Evolutionary conservation across 2,888 invertebrate genomes (phyloP).

Genomic region (Campoplex nolae): DNA sequence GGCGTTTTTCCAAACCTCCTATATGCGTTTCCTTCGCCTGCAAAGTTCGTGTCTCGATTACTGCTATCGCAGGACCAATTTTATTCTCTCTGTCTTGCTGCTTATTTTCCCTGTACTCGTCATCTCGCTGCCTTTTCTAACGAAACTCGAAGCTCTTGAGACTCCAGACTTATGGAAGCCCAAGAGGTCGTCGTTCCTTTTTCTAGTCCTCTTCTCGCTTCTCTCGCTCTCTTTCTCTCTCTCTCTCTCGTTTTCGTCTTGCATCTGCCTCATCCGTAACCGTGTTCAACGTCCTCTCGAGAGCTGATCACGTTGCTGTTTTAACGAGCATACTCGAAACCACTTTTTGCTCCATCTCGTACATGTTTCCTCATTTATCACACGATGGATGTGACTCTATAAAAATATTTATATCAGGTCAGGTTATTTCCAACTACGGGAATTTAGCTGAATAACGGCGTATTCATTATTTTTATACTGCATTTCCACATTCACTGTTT

Average conservation of each 20-base stretch:
- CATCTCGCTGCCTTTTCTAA: slow-evolving; percentile 2
- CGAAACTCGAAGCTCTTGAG: slow-evolving; percentile 45
- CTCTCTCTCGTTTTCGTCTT: slow-evolving; percentile 47
- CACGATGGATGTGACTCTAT: slow-evolving; percentile 19
- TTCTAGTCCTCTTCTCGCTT: neutral
- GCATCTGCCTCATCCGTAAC: slow-evolving; percentile 33
- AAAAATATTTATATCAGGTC: slow-evolving; percentile 11
- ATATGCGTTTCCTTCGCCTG: neutral
- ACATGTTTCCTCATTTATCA: slow-evolving; percentile 21
- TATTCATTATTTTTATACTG: neutral
- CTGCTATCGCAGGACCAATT: slow-evolving; percentile 36
- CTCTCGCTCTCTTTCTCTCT: neutral
- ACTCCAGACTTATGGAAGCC: slow-evolving; percentile 70
- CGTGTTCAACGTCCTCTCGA: slow-evolving; percentile 37
- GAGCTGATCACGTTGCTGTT: slow-evolving; percentile 58
- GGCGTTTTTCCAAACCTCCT: slow-evolving; percentile 37
- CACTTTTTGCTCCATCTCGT: slow-evolving; percentile 25
- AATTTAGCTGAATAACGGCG: neutral
- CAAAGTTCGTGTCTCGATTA: slow-evolving; percentile 37
- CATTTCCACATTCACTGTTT: neutral
- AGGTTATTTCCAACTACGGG: neutral
- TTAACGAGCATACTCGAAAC: slow-evolving; percentile 61
- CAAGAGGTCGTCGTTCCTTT: slow-evolving; percentile 51
- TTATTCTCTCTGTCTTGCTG: slow-evolving; percentile 11
- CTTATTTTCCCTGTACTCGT: neutral